phyloP scores from a whole-genome alignment of 1,140 invertebrate species.

The Dysdera silvatica region DNA sequence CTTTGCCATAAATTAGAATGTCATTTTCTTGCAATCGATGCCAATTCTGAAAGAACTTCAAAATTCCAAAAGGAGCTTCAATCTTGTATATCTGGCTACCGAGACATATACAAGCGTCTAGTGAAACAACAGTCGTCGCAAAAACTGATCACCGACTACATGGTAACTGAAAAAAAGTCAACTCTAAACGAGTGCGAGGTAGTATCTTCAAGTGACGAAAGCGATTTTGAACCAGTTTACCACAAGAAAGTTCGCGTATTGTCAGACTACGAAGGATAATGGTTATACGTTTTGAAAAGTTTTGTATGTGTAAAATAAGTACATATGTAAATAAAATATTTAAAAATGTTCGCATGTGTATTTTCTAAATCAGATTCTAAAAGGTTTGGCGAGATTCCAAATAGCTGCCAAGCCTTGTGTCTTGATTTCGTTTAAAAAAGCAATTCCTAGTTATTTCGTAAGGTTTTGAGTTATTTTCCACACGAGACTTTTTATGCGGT shows the following conservation, averaged over 20 bases:
- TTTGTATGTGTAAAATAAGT: conserved; percentile 1
- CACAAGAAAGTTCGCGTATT: conserved; percentile 5
- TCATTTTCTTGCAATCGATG: conserved; percentile 8
- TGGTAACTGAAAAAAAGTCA: conserved; percentile 4
- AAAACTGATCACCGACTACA: conserved; percentile 5
- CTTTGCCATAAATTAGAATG: not conserved
- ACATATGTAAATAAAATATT: not conserved
- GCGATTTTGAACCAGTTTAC: conserved; percentile 3
- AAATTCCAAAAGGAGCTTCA: conserved; percentile 11
- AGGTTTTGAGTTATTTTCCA: too few species aligned
- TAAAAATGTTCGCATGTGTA: not conserved
- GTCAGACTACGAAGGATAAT: not conserved
- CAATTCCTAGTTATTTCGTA: too few species aligned
- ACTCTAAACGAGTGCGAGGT: conserved; percentile 1
- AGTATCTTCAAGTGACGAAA: conserved; percentile 12
- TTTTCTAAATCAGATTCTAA: too few species aligned
- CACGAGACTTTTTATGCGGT: too few species aligned
- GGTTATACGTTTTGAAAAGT: conserved; percentile 1
- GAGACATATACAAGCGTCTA: not conserved
- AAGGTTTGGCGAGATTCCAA: too few species aligned
- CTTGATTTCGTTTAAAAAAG: too few species aligned
- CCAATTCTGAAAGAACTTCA: conserved; percentile 11
- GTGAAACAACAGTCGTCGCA: not conserved
- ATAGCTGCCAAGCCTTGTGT: too few species aligned
- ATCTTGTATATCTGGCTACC: conserved; percentile 6